Percentiles rank a stretch among this genome's conserved stretches.
Conservation (phyloP, 64 coral and sea anemone genomes). For the Orbicella faveolata region DNA sequence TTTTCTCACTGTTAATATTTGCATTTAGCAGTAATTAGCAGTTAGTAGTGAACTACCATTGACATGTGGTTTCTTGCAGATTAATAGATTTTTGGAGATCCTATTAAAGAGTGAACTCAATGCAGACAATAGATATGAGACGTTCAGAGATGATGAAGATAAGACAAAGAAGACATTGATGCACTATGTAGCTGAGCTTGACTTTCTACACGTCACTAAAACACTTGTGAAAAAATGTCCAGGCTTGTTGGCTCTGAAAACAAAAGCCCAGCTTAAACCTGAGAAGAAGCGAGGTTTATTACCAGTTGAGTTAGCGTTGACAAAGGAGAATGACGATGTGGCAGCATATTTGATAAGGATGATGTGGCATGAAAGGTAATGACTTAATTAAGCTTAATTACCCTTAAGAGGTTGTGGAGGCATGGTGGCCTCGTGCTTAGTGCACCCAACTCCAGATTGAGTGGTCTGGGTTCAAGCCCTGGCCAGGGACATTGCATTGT, state of each 20-base stretch:
- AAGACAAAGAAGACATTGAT: constrained; percentile 60
- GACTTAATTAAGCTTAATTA: neutral
- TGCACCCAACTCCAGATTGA: too few species aligned
- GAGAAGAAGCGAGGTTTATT: constrained; percentile 72
- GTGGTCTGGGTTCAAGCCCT: too few species aligned
- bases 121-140: constrained; percentile 77
- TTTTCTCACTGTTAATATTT: too few species aligned
- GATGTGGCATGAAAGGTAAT: constrained; percentile 84
- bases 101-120: constrained; percentile 75
- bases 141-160: constrained; percentile 74
- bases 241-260: constrained; percentile 76
- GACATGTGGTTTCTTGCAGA: constrained; percentile 18
- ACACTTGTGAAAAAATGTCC: constrained; percentile 77
- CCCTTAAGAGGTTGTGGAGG: neutral
- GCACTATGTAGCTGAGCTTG: constrained; percentile 71
- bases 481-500: too few species aligned
- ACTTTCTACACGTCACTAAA: constrained; percentile 66
- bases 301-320: constrained; percentile 80
- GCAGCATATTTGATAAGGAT: constrained; percentile 67
- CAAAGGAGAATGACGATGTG: constrained; percentile 71
- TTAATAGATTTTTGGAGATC: constrained; percentile 78
- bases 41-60: neutral
- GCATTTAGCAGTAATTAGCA: too few species aligned
- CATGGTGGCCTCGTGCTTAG: too few species aligned
- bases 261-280: constrained; percentile 59